phyloP scores from a whole-genome alignment of 2,888 invertebrate species.

The Rutpela maculata region DNA sequence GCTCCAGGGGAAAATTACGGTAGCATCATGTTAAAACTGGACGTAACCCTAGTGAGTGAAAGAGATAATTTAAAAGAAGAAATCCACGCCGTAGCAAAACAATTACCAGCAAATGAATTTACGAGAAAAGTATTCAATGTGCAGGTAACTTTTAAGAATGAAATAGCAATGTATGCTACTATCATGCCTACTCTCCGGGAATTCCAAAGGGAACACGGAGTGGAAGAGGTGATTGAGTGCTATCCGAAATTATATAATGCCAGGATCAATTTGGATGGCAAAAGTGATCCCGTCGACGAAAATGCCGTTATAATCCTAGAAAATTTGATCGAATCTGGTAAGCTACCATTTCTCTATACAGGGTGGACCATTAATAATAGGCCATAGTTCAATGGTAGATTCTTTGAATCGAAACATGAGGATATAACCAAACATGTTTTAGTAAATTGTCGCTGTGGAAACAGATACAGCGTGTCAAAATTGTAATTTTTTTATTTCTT shows the following conservation, averaged over 20 bases:
- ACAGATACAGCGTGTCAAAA: too few relatives aligned
- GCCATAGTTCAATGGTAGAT: too few relatives aligned
- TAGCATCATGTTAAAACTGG: constrained; percentile 43
- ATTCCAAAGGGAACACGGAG: constrained; percentile 71
- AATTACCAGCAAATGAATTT: constrained; percentile 34
- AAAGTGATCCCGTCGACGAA: constrained; percentile 70
- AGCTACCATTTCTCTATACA: background rate
- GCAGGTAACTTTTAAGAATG: constrained; percentile 74
- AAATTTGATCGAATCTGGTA: constrained; percentile 70
- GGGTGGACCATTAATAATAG: background rate
- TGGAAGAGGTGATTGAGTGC: constrained; percentile 69
- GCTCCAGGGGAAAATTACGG: constrained; percentile 49
- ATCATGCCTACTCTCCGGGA: constrained; percentile 72
- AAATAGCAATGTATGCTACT: constrained; percentile 74
- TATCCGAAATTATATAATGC: constrained; percentile 74
- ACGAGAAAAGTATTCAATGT: constrained; percentile 73
- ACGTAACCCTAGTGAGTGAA: constrained; percentile 33
- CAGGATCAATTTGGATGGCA: constrained; percentile 49
- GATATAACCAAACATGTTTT: too few relatives aligned
- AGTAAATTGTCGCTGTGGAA: too few relatives aligned
- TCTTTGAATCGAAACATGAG: too few relatives aligned
- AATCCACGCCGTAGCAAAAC: constrained; percentile 33
- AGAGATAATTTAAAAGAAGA: constrained; percentile 9
- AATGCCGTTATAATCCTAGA: constrained; percentile 76
- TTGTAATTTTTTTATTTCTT: too few relatives aligned